Percentiles rank a stretch among this genome's conserved stretches.
These are phyloP conservation scores for Cladorhizidae sp. DNA, from an alignment of 37 sponge, comb jelly and placozoan species.

Conservation along the genomic window DNA sequence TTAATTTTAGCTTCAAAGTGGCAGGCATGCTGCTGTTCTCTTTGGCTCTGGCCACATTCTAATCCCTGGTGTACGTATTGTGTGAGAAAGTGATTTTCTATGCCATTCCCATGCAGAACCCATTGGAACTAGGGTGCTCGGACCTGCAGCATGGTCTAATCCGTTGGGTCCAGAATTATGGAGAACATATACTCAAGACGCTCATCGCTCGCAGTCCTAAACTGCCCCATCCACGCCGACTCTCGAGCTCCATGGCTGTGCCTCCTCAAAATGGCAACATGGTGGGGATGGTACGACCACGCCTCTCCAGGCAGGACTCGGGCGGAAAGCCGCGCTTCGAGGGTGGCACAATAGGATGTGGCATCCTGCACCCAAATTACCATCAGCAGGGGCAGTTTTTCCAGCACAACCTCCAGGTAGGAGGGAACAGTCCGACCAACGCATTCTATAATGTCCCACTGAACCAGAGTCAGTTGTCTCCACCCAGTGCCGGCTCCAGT, in stretches of 20 bases:
- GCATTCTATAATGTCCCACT: not conserved
- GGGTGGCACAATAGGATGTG: not conserved
- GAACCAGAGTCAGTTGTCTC: conserved; percentile 18
- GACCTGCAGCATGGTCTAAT: conserved; percentile 69
- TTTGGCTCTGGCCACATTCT: too few species aligned
- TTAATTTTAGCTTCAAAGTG: too few species aligned
- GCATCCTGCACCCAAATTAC: conserved; percentile 22
- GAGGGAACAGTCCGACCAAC: not conserved
- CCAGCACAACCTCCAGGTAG: not conserved
- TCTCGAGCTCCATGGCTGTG: conserved; percentile 1
- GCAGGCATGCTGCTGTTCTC: too few species aligned
- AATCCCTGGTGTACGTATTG: too few species aligned
- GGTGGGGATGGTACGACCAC: not conserved
- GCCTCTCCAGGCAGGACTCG: not conserved
- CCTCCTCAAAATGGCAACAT: not conserved
- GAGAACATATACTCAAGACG: conserved; percentile 63
- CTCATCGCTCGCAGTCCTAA: conserved; percentile 76
- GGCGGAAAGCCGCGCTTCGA: not conserved
- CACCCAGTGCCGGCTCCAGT: not conserved
- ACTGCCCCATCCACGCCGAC: conserved; percentile 34
- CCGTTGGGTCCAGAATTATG: conserved; percentile 73
- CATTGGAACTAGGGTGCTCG: conserved; percentile 6
- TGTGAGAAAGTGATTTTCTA: not conserved
- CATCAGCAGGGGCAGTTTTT: conserved; percentile 7
- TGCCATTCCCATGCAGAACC: not conserved